Evolutionary conservation across 2,888 invertebrate species (phyloP).

Genomic region (Cataglyphis altisquamis): DNA sequence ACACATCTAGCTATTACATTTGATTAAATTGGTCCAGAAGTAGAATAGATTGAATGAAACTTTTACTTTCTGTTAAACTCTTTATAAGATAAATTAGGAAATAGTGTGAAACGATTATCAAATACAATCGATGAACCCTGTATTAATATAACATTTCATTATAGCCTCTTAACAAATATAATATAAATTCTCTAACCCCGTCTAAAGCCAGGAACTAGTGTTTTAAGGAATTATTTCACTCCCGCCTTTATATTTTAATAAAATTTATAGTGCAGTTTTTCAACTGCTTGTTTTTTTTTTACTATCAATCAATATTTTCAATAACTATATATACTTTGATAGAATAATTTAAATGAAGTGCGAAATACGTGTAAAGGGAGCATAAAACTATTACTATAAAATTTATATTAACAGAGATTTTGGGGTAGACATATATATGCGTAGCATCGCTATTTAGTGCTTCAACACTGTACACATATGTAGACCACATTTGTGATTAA

Average conservation of each 20-base stretch:
- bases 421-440: not conserved
- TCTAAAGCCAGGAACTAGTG: conserved; percentile 69
- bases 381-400: conserved; percentile 58
- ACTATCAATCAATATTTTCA: not conserved
- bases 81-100: conserved; percentile 65
- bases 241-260: conserved; percentile 57
- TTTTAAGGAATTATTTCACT: conserved; percentile 62
- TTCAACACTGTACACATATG: conserved; percentile 18
- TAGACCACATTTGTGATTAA: not conserved
- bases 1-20: conserved; percentile 60
- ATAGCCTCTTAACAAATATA: conserved; percentile 72
- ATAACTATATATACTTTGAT: conserved; percentile 32
- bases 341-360: conserved; percentile 47
- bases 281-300: not conserved
- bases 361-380: conserved; percentile 60
- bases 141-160: conserved; percentile 65
- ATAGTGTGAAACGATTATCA: conserved; percentile 59
- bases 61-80: conserved; percentile 53
- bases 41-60: conserved; percentile 52
- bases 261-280: conserved; percentile 31
- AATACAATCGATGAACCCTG: conserved; percentile 70
- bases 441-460: conserved; percentile 44
- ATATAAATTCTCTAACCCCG: conserved; percentile 46
- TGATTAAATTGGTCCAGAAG: conserved; percentile 65
- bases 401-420: conserved; percentile 35